phyloP scores from a whole-genome alignment of 2,797 vertebrate genomes.

The Sebastes iracundus region DNA sequence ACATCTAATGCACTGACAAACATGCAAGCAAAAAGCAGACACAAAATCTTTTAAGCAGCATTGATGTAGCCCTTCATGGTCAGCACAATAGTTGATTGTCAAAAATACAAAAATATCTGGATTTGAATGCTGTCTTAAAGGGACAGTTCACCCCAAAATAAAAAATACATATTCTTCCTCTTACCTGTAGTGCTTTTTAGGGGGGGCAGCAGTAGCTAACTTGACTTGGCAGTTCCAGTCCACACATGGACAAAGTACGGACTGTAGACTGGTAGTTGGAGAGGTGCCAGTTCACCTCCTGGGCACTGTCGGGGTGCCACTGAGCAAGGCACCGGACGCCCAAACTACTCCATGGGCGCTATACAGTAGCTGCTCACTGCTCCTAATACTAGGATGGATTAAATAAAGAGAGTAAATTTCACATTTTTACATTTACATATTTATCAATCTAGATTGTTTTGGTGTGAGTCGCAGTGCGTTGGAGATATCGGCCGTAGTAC shows the following conservation, averaged over 20 bases:
- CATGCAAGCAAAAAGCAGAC: conserved; percentile 27
- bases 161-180: background rate
- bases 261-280: no score
- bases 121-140: background rate
- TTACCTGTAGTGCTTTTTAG: background rate
- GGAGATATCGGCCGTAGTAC: no score
- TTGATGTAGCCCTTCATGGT: conserved; percentile 3
- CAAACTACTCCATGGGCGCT: no score
- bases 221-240: no score
- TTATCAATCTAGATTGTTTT: background rate
- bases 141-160: background rate
- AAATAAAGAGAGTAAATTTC: no score
- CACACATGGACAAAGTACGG: no score
- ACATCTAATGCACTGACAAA: conserved; percentile 11
- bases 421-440: background rate
- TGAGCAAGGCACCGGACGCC: no score
- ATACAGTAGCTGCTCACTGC: no score
- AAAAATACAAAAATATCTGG: background rate
- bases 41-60: background rate
- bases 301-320: no score
- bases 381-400: no score
- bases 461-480: background rate
- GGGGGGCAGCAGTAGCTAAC: no score
- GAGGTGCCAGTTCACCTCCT: no score
- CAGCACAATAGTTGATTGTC: conserved; percentile 1